A percentile compares a stretch with the other conserved stretches of the same genome.
Conservation (phyloP, 1,140 invertebrate genomes). For the Agrilus planipennis region DNA sequence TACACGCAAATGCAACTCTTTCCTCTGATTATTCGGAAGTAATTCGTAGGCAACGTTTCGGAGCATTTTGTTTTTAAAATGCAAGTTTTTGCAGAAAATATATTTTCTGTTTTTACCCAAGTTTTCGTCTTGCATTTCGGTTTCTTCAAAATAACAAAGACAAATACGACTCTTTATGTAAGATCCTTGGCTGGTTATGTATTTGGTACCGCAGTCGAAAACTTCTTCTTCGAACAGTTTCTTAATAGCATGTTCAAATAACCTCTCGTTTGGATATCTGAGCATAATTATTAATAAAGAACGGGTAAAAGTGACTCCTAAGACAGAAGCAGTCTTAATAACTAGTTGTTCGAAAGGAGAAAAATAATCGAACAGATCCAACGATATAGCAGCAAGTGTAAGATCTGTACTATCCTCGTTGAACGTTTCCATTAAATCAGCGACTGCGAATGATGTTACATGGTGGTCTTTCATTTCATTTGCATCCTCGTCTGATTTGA, state of each 20-base stretch:
- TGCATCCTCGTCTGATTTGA: not conserved
- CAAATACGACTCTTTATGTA: conserved; percentile 8
- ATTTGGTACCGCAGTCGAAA: conserved; percentile 21
- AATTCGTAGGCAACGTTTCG: conserved; percentile 37
- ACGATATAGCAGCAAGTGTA: conserved; percentile 35
- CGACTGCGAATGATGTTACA: not conserved
- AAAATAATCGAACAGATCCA: conserved; percentile 40
- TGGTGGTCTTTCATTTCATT: not conserved
- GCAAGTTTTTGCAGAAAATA: conserved; percentile 39
- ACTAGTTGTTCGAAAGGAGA: conserved; percentile 39
- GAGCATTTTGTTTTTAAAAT: conserved; percentile 36
- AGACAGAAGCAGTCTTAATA: conserved; percentile 39
- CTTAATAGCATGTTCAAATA: conserved; percentile 13
- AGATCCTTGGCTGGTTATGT: conserved; percentile 14
- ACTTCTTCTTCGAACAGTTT: conserved; percentile 18
- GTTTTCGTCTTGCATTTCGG: conserved; percentile 33
- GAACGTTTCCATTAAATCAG: not conserved
- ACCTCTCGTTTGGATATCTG: conserved; percentile 27
- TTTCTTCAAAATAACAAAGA: conserved; percentile 28
- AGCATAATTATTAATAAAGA: conserved; percentile 36
- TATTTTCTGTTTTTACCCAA: conserved; percentile 31
- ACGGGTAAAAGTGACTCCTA: conserved; percentile 37
- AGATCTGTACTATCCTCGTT: conserved; percentile 12
- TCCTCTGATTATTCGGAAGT: conserved; percentile 39
- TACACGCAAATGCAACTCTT: conserved; percentile 39